Base-by-base conservation (phyloP, 2,113 vertebrate species). In the Speoplatyrhinus poulsoni region DNA sequence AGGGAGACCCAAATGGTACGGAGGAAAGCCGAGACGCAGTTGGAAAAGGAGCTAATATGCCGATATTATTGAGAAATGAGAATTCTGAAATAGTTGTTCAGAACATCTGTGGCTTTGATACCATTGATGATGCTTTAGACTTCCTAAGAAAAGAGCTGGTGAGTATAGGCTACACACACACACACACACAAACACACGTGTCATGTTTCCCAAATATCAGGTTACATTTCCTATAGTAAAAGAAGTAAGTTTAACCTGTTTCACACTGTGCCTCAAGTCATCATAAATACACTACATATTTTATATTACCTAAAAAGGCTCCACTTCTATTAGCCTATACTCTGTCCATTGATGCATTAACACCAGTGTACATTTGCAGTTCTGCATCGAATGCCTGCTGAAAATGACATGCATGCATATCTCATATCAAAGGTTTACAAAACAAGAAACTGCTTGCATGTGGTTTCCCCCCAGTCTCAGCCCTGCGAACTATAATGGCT, bases 91-190 rank as follows among this genome's bases (percentile, higher is more conserved):
- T 73, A 55, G 82, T 75, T 2, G 81, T 82, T 52, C 73, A 83
- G 13, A 80, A 91, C 33, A 73, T 97, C 33, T 94, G 97, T 0
- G 96, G 97, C 55, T 98, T 99, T 8, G 80, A 91, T 15, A 94
- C 90, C 0, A 46, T 96, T 61, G 94, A 95, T 59, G 93, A 88
- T 10, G 96, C 95, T 0, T 85, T 99, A 78, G 91, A 94, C 70
- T 97, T 95, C 92, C 92, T 99, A 58, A 93, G 96, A 46, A 93
- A 49, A 33, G 96, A 98, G 83, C 89, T 98, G 94, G 96, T 98
- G 83, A 96, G 96, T 92, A 26, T 26, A 26, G 26, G 26, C 26
- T 26, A 26, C 26, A 26, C 26, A 26, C 1, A 26, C 26, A 26
- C 2, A 26, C 26, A 26, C 50, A 16, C 6, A 19, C 10, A 19